Percentiles rank a stretch among this genome's conserved stretches.
Evolutionary conservation across 53 echinoderm and acorn worm species (phyloP).

Genomic region (Mesocentrotus franciscanus): DNA sequence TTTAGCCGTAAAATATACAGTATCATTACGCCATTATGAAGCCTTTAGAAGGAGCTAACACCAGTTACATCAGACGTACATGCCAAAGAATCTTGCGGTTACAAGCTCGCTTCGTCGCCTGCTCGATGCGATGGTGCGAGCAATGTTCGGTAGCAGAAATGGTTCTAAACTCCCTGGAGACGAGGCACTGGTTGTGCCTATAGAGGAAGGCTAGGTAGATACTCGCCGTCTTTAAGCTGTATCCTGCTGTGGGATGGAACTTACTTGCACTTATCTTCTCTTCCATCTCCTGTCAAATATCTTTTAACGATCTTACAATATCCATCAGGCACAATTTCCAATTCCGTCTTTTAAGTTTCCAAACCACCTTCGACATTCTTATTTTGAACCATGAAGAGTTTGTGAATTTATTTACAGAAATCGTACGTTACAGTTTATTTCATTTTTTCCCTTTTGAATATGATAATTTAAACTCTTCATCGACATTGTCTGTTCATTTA

Average conservation of each 20-base stretch:
- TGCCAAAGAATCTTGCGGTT: conserved; percentile 51
- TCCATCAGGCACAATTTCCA: conserved; percentile 13
- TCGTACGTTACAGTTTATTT: no score
- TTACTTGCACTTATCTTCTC: conserved; percentile 43
- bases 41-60: conserved; percentile 55
- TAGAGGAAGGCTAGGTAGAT: conserved; percentile 9
- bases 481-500: neutral
- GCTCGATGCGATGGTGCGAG: conserved; percentile 26
- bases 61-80: conserved; percentile 64
- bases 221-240: neutral
- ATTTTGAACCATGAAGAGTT: neutral
- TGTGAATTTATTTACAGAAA: neutral
- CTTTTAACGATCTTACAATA: conserved; percentile 13
- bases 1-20: conserved; percentile 65
- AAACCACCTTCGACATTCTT: neutral
- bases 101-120: neutral
- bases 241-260: conserved; percentile 24
- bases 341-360: neutral
- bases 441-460: neutral
- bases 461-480: no score
- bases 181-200: conserved; percentile 20
- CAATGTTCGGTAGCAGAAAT: conserved; percentile 29
- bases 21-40: conserved; percentile 59
- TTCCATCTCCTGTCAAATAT: conserved; percentile 28
- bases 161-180: conserved; percentile 35